These are phyloP conservation scores for Amphipoea oculea DNA, from an alignment of 2,888 invertebrate species.

Conservation along the genomic window DNA sequence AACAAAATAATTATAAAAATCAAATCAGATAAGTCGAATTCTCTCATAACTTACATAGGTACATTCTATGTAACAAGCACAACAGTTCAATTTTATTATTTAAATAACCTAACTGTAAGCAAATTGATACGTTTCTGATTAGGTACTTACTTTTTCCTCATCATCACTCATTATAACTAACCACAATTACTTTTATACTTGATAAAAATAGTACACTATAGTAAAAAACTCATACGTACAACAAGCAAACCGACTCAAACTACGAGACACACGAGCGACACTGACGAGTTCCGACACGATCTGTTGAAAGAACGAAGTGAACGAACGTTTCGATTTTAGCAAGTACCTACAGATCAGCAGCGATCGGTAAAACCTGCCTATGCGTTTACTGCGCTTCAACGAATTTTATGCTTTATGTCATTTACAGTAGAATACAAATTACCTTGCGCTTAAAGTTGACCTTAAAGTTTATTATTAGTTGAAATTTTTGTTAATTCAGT, in stretches of 20 bases:
- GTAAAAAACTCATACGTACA: slow-evolving; percentile 11
- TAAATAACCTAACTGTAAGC: slow-evolving; percentile 8
- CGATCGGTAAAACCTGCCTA: slow-evolving; percentile 13
- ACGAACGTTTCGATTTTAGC: slow-evolving; percentile 14
- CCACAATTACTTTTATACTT: slow-evolving; percentile 13
- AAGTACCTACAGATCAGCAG: slow-evolving; percentile 16
- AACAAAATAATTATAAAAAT: too few relatives aligned
- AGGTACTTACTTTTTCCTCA: slow-evolving; percentile 21
- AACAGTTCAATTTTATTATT: slow-evolving; percentile 9
- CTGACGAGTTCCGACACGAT: slow-evolving; percentile 19
- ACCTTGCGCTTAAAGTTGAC: slow-evolving; percentile 19
- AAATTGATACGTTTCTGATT: slow-evolving; percentile 9
- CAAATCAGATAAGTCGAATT: too few relatives aligned
- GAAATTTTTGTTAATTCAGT: not conserved
- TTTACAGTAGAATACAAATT: slow-evolving; percentile 15
- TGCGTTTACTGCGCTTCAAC: too few relatives aligned
- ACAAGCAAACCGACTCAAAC: slow-evolving; percentile 13
- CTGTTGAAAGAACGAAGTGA: slow-evolving; percentile 14
- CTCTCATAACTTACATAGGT: not conserved
- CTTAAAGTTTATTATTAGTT: slow-evolving; percentile 16
- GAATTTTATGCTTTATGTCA: not conserved
- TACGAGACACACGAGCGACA: slow-evolving; percentile 8
- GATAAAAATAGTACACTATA: slow-evolving; percentile 10
- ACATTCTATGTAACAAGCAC: slow-evolving; percentile 11
- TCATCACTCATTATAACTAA: slow-evolving; percentile 11